A percentile compares a stretch with the other conserved stretches of the same genome.
phyloP scores from a whole-genome alignment of 2,888 invertebrate genomes.

The Cabera pusaria region DNA sequence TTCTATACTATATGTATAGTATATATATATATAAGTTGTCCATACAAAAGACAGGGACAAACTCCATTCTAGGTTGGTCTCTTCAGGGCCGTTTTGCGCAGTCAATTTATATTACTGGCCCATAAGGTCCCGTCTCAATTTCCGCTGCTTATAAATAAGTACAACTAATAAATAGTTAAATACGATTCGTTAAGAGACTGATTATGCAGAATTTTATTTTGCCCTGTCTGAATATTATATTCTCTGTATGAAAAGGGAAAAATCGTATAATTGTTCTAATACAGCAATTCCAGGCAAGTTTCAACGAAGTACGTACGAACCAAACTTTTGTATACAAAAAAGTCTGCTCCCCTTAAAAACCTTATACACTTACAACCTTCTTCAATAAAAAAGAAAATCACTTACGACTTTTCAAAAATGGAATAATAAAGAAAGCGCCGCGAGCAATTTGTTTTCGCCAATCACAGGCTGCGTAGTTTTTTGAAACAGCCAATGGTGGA shows the following conservation, averaged over 20 bases:
- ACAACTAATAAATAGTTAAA: too few species aligned
- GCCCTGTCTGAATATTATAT: constrained; percentile 33
- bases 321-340: constrained; percentile 32
- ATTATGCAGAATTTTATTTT: too few species aligned
- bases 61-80: too few species aligned
- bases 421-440: constrained; percentile 68
- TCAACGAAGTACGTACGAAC: constrained; percentile 34
- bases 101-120: too few species aligned
- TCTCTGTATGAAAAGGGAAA: constrained; percentile 42
- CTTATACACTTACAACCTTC: constrained; percentile 43
- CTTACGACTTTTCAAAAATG: constrained; percentile 63
- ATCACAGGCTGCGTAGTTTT: constrained; percentile 75
- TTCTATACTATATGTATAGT: too few species aligned
- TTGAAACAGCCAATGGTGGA: constrained; percentile 78
- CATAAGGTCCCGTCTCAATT: too few species aligned
- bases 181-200: too few species aligned
- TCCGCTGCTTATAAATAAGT: too few species aligned
- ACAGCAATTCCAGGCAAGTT: constrained; percentile 54
- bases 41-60: too few species aligned
- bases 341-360: constrained; percentile 28
- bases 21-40: too few species aligned
- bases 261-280: constrained; percentile 66
- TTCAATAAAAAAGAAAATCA: constrained; percentile 28
- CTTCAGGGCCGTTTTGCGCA: too few species aligned
- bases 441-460: constrained; percentile 83